Evolutionary conservation across 2,113 vertebrate genomes (phyloP).

Genomic region (Hystrix brachyura): DNA sequence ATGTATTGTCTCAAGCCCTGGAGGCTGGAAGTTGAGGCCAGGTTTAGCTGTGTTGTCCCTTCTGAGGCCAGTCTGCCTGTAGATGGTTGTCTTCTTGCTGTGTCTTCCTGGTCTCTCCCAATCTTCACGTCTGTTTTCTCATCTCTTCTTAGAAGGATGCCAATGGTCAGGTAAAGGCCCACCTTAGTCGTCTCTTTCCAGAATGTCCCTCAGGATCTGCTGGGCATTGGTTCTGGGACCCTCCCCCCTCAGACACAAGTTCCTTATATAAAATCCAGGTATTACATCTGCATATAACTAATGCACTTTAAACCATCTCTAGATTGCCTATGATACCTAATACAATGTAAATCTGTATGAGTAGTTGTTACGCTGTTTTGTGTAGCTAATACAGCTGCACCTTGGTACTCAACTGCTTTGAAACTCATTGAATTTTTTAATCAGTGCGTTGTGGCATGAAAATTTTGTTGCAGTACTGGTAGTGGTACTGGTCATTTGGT

Average conservation of each 20-base stretch:
- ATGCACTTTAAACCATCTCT: neutral
- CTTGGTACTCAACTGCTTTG: neutral
- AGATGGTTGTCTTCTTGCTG: neutral
- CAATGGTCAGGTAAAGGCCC: neutral
- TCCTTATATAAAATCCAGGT: neutral
- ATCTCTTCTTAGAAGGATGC: neutral
- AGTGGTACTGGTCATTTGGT: neutral
- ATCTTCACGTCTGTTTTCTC: neutral
- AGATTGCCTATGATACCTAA: neutral
- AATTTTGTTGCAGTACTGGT: neutral
- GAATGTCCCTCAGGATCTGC: neutral
- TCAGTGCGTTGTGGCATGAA: neutral
- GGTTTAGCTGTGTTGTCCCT: neutral
- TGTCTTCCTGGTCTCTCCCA: rapidly evolving
- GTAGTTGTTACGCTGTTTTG: neutral
- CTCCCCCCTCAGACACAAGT: neutral
- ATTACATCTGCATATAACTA: neutral
- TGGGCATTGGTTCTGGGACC: neutral
- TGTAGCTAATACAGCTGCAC: neutral
- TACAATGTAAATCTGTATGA: neutral
- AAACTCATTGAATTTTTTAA: neutral
- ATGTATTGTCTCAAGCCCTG: neutral
- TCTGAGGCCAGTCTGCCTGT: neutral
- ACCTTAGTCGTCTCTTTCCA: neutral
- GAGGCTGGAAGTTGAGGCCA: neutral